Percentiles rank a stretch among this genome's conserved stretches.
These are phyloP conservation scores for Amphimallon solstitiale DNA, from an alignment of 2,888 invertebrate species.

Conservation along the genomic window DNA sequence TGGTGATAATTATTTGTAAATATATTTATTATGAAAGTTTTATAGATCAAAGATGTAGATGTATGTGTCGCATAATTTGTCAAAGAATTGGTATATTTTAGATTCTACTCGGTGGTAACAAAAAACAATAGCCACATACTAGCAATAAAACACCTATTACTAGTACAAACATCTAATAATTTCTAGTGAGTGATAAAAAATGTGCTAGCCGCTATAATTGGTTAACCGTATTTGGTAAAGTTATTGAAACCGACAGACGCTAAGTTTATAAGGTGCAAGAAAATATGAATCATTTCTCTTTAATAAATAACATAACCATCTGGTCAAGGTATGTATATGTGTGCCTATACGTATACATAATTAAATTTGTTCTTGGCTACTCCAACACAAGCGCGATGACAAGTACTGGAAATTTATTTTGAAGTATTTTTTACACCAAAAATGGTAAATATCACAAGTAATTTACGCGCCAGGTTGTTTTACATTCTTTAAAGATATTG, in stretches of 20 bases:
- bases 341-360: slow-evolving; percentile 11
- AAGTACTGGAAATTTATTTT: slow-evolving; percentile 14
- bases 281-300: slow-evolving; percentile 30
- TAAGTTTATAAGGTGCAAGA: slow-evolving; percentile 25
- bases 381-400: slow-evolving; percentile 4
- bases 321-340: slow-evolving; percentile 7
- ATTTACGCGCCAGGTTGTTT: slow-evolving; percentile 1
- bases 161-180: background rate
- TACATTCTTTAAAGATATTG: background rate
- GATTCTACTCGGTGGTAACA: no score
- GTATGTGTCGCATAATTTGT: no score
- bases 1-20: no score
- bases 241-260: slow-evolving; percentile 16
- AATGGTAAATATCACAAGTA: slow-evolving; percentile 10
- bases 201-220: slow-evolving; percentile 1
- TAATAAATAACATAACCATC: slow-evolving; percentile 23
- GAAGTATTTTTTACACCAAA: background rate
- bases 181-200: slow-evolving; percentile 4
- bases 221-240: slow-evolving; percentile 35
- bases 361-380: background rate
- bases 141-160: background rate
- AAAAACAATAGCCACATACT: no score
- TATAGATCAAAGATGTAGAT: no score
- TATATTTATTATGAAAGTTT: no score
- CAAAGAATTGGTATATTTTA: no score